Evolutionary conservation across 2,888 invertebrate species (phyloP).

Genomic region (Caenorhabditis uteleia): DNA sequence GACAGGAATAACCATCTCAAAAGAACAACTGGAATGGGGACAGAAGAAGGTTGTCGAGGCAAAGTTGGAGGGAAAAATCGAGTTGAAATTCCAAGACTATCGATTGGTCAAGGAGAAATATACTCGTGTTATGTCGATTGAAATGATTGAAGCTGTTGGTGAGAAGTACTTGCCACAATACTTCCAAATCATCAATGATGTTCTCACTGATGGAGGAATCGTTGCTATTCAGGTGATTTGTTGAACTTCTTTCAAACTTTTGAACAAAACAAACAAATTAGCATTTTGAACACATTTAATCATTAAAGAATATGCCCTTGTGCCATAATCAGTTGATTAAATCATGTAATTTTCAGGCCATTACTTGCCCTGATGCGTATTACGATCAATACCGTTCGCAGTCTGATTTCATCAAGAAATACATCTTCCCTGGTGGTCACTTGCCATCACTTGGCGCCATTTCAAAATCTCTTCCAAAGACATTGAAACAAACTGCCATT

Average conservation of each 20-base stretch:
- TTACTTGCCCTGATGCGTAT: slow-evolving; percentile 58
- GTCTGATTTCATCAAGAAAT: slow-evolving; percentile 65
- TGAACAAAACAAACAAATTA: slow-evolving; percentile 6
- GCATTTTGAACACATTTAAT: too few relatives aligned
- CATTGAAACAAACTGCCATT: slow-evolving; percentile 22
- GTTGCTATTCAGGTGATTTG: slow-evolving; percentile 58
- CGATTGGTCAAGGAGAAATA: slow-evolving; percentile 51
- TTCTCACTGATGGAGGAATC: slow-evolving; percentile 52
- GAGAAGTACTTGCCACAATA: slow-evolving; percentile 59
- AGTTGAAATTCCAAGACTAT: slow-evolving; percentile 60
- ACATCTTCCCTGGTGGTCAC: slow-evolving; percentile 66
- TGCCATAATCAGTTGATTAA: slow-evolving; percentile 6
- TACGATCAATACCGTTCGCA: slow-evolving; percentile 57
- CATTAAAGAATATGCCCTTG: too few relatives aligned
- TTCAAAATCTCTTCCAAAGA: slow-evolving; percentile 26
- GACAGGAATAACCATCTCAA: slow-evolving; percentile 63
- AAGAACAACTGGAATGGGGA: slow-evolving; percentile 58
- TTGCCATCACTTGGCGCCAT: slow-evolving; percentile 57
- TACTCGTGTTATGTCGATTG: slow-evolving; percentile 54
- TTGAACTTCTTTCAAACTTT: too few relatives aligned
- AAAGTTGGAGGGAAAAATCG: slow-evolving; percentile 50
- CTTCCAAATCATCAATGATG: slow-evolving; percentile 55
- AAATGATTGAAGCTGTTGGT: slow-evolving; percentile 67
- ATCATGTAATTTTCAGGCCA: slow-evolving; percentile 58
- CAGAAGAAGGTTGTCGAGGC: slow-evolving; percentile 47